Base-by-base conservation (phyloP, 2,797 vertebrate species). In the Coendou prehensilis region DNA sequence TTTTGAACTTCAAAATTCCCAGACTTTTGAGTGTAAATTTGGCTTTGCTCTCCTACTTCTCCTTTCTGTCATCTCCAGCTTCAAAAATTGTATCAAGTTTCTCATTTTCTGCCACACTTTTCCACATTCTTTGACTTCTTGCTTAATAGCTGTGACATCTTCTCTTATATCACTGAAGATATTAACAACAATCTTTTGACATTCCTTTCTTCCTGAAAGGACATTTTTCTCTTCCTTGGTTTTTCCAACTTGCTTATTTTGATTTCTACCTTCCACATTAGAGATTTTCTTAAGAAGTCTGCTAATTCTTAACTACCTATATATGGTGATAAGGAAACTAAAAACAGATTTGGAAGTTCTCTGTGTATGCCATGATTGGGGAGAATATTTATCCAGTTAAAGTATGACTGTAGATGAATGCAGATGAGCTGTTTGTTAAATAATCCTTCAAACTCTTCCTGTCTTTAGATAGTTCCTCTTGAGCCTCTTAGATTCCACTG, bases 201-300 rank as follows among this genome's bases (percentile, higher is more conserved):
- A 67, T 81, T 67, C 6, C 6, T 56, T 90, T 95, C 50, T 85
- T 92, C 15, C 4, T 28, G 20, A 91, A 73, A 91, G 80, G 17
- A 61, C 9, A 6, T 86, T 54, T 95, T 82, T 61, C 3, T 82
- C 37, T 37, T 28, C 18, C 7, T 82, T 61, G 14, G 5, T 30
- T 45, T 82, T 59, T 47, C 28, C 9, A 13, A 23, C 17, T 57
- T 8, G n/a, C 50, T 20, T n/a, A 2, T 54, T 73, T 92, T 18
- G 1, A 76, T 79, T 82, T 86, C 11, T 37, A 54, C 61, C 18
- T 82, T 89, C 8, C 37, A 47, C 45, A 9, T 80, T 67, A 56
- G 45, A 81, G 4, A 3, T 95, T 76, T 90, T 73, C 20, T 92
- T 92, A 10, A 90, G 56, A 87, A 41, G 13, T 69, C 57, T 89